Evolutionary conservation across 2,888 invertebrate genomes (phyloP), one percentile per base, ranked within the genome.

Genomic region (Lepidocyrtoides sp.): DNA sequence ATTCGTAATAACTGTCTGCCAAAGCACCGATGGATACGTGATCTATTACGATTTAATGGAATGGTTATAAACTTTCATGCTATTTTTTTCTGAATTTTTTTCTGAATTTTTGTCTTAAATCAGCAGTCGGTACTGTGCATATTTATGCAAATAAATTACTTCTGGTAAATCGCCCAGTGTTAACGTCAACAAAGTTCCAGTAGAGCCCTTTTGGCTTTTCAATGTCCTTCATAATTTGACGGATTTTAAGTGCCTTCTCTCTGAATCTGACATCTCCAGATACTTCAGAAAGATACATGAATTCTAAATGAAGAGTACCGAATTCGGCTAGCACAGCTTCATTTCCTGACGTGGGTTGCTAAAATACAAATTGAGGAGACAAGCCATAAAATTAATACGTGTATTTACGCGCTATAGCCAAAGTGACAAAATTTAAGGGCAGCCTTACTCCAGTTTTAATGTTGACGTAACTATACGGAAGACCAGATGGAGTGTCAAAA

Each of bases 1-100:
- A 99, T 96, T 99, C 99, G 96, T 99, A 99, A 96, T 98, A 99
- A 94, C 99, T 99, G 96, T 99, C 99, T 20, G 99, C 99, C 57
- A 99, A 96, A 0, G 99, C 99, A 81, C 99, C 99, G 95, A 99
- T 93, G 4, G 96, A 0, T 99, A 99, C 96, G 98, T 98, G 96
- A 99, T 99, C 95, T 97, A 23, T n/a, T 36, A 17, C 7, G 51
- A 3, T 17, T 36, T 69, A n/a, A 17, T 51, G 36, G 20, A 57
- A 23, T 17, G 1, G 26, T 20, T 20, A 29, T 77, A 69, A 36
- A 66, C 29, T n/a, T n/a, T n/a, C n/a, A n/a, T n/a, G n/a, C n/a
- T n/a, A n/a, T n/a, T n/a, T n/a, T n/a, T n/a, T n/a, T n/a, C n/a
- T n/a, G n/a, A n/a, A n/a, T n/a, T n/a, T n/a, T n/a, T n/a, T n/a